Conservation (phyloP, 2,888 invertebrate species). For the Globia sparganii region DNA sequence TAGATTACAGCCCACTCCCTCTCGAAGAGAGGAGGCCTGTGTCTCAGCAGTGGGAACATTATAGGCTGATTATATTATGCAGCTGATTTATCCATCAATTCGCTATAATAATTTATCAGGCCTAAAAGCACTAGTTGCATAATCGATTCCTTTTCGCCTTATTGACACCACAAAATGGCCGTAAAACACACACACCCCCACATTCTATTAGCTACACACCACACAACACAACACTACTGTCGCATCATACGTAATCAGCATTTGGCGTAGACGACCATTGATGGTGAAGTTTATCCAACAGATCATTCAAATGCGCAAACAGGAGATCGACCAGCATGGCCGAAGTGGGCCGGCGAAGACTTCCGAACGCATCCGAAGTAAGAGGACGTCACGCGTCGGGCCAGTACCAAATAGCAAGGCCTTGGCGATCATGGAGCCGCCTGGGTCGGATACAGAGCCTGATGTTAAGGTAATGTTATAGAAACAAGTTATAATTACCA, state of each 20-base stretch:
- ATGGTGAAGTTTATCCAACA: slow-evolving; percentile 68
- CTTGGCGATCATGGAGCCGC: slow-evolving; percentile 91
- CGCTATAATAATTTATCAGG: background rate
- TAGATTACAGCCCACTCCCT: background rate
- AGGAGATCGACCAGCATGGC: slow-evolving; percentile 93
- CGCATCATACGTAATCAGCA: slow-evolving; percentile 26
- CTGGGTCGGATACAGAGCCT: slow-evolving; percentile 90
- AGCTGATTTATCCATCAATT: background rate
- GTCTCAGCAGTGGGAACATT: background rate
- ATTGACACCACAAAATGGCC: background rate
- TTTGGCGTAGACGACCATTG: slow-evolving; percentile 56
- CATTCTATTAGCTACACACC: background rate
- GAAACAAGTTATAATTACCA: too few species aligned
- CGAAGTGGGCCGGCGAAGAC: slow-evolving; percentile 91
- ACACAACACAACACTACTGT: slow-evolving; percentile 17
- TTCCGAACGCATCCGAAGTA: slow-evolving; percentile 93
- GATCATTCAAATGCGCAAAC: slow-evolving; percentile 92
- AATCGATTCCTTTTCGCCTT: background rate
- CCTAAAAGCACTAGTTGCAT: background rate
- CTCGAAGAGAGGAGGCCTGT: background rate
- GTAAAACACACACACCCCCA: too few species aligned
- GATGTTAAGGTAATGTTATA: slow-evolving; percentile 80
- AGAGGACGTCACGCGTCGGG: slow-evolving; percentile 85
- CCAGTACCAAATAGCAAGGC: slow-evolving; percentile 84
- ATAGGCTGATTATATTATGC: background rate